Percentiles rank a stretch among this genome's conserved stretches.
These are phyloP conservation scores for Lutjanus campechanus DNA, from an alignment of 2,797 vertebrate species.

Conservation along the genomic window DNA sequence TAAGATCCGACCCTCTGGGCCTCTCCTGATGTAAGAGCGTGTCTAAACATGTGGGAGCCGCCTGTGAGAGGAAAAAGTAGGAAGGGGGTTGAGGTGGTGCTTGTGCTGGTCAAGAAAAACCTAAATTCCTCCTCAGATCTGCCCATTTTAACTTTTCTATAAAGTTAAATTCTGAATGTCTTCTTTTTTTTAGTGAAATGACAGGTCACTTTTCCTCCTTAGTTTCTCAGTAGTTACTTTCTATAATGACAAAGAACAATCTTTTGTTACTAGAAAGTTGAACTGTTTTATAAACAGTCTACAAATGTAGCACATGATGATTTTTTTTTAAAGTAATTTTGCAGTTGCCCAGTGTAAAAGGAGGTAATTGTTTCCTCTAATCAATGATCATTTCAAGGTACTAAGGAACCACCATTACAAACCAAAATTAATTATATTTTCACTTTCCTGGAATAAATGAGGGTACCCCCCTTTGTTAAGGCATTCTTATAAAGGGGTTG, in stretches of 20 bases:
- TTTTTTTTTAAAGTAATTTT: background rate
- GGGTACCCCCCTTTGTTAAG: background rate
- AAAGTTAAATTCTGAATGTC: background rate
- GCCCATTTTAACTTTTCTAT: conserved; percentile 9
- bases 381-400: background rate
- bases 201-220: background rate
- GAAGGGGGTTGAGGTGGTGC: conserved; percentile 54
- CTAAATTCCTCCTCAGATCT: conserved; percentile 47
- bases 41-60: conserved; percentile 78
- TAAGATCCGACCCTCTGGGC: conserved; percentile 71
- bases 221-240: background rate
- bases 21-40: conserved; percentile 68
- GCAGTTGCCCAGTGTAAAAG: background rate
- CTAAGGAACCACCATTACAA: background rate
- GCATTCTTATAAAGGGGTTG: background rate
- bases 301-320: background rate
- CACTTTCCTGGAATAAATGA: background rate
- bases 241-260: background rate
- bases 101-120: conserved; percentile 58
- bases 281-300: conserved; percentile 5
- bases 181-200: background rate
- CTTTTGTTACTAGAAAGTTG: background rate
- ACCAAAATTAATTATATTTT: background rate
- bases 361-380: background rate
- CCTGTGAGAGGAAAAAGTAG: conserved; percentile 54